Conservation (phyloP, 2,113 vertebrate genomes). For the Leiothrix lutea region DNA sequence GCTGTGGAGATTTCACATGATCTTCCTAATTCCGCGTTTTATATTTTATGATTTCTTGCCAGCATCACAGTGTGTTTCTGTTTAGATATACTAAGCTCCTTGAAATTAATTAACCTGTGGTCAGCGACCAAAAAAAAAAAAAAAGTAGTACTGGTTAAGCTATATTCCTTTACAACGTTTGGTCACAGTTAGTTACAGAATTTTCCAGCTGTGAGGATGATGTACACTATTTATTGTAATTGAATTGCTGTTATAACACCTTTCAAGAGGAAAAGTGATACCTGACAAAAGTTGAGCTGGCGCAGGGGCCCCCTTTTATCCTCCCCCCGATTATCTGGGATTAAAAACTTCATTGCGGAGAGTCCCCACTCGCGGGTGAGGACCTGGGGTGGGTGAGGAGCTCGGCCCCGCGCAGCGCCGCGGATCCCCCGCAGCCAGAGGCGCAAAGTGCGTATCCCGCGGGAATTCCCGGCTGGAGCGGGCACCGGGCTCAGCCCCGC, state of each 20-base stretch:
- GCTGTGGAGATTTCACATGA: conserved; percentile 35
- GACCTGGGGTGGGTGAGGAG: not conserved
- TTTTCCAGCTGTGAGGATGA: conserved; percentile 71
- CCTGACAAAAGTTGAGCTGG: conserved; percentile 51
- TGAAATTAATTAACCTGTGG: conserved; percentile 76
- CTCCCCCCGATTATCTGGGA: not conserved
- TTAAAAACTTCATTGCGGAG: not conserved
- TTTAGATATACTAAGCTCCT: conserved; percentile 71
- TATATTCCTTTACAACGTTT: conserved; percentile 57
- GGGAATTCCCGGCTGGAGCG: not conserved
- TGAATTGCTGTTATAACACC: conserved; percentile 79
- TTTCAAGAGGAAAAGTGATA: conserved; percentile 69
- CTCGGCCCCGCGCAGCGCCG: not conserved
- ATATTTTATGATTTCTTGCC: conserved; percentile 58
- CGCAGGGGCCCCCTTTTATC: not conserved
- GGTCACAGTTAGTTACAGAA: conserved; percentile 69
- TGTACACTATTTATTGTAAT: conserved; percentile 71
- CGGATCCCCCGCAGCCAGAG: not conserved
- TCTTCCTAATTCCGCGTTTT: conserved; percentile 40
- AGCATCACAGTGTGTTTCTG: conserved; percentile 69
- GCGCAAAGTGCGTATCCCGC: not conserved
- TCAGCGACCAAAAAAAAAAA: not conserved
- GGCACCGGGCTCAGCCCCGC: not conserved
- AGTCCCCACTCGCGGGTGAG: not conserved
- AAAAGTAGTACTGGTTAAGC: conserved; percentile 27